A percentile compares a stretch with the other conserved stretches of the same genome.
These are phyloP conservation scores for Eumacrocentrus americanus DNA, from an alignment of 2,888 invertebrate species.

Conservation along the genomic window DNA sequence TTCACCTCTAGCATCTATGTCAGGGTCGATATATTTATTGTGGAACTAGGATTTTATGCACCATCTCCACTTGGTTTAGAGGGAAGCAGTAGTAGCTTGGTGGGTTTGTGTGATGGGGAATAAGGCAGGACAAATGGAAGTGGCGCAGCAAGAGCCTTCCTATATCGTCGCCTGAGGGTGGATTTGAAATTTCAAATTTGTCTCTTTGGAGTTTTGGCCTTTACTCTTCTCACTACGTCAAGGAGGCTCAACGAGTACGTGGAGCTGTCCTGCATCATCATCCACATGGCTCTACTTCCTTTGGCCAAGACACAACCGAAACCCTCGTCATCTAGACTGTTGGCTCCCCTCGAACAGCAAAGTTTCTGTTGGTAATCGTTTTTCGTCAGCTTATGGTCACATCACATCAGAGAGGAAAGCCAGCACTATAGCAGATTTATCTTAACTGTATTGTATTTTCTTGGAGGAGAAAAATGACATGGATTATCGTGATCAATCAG, in stretches of 20 bases:
- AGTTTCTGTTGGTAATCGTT: background rate
- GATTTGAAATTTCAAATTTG: conserved; percentile 29
- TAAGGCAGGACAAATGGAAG: conserved; percentile 24
- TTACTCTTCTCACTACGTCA: conserved; percentile 13
- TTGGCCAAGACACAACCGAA: background rate
- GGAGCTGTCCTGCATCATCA: conserved; percentile 16
- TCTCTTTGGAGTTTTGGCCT: conserved; percentile 16
- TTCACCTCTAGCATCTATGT: too few relatives aligned
- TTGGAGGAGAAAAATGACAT: too few relatives aligned
- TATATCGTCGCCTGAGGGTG: conserved; percentile 15
- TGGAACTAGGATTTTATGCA: background rate
- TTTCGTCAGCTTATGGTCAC: background rate
- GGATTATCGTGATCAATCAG: conserved; percentile 10
- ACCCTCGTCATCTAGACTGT: background rate
- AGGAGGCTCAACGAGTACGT: conserved; percentile 12
- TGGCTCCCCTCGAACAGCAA: too few relatives aligned
- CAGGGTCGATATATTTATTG: background rate
- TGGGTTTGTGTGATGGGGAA: too few relatives aligned
- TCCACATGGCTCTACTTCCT: conserved; percentile 7
- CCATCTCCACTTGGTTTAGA: background rate
- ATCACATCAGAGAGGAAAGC: background rate
- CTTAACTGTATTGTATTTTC: background rate
- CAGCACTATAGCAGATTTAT: background rate
- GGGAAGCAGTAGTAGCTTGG: background rate
- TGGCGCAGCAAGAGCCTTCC: conserved; percentile 14